These are phyloP conservation scores for Polypterus bichir DNA, from an alignment of 2,113 vertebrate species.

Conservation along the genomic window DNA sequence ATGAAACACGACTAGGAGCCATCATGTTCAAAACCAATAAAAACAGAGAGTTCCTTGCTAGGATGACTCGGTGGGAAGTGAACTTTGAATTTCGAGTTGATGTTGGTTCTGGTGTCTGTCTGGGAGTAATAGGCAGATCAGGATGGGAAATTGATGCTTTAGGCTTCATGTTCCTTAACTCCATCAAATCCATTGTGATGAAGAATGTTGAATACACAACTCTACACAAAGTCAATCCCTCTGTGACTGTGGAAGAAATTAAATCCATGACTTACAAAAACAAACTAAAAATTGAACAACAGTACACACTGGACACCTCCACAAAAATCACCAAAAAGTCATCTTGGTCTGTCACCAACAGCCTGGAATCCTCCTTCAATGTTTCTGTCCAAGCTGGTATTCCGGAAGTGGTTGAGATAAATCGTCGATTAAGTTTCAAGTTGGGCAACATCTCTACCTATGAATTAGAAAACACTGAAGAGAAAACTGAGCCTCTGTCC, in stretches of 20 bases:
- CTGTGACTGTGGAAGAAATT: constrained; percentile 14
- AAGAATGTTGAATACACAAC: constrained; percentile 18
- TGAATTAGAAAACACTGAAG: background rate
- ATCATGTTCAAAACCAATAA: constrained; percentile 21
- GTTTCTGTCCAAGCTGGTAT: constrained; percentile 16
- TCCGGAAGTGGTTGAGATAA: background rate
- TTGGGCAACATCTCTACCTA: background rate
- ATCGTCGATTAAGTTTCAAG: background rate
- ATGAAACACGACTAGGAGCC: constrained; percentile 20
- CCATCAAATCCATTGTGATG: constrained; percentile 14
- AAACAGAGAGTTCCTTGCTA: constrained; percentile 11
- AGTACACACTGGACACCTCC: constrained; percentile 8
- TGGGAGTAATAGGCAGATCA: constrained; percentile 13
- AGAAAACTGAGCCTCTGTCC: constrained; percentile 8
- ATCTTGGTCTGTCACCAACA: constrained; percentile 14
- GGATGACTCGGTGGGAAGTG: constrained; percentile 18
- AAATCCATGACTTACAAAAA: constrained; percentile 12
- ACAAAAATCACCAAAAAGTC: constrained; percentile 16
- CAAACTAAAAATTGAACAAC: background rate
- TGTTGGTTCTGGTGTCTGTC: constrained; percentile 22
- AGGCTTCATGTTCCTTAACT: constrained; percentile 20
- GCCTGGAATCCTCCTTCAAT: background rate
- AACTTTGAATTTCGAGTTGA: constrained; percentile 19
- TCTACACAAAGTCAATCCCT: constrained; percentile 8
- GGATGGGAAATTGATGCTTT: constrained; percentile 11